phyloP scores from a whole-genome alignment of 2,888 invertebrate species.

The Dicyrtomina minuta region DNA sequence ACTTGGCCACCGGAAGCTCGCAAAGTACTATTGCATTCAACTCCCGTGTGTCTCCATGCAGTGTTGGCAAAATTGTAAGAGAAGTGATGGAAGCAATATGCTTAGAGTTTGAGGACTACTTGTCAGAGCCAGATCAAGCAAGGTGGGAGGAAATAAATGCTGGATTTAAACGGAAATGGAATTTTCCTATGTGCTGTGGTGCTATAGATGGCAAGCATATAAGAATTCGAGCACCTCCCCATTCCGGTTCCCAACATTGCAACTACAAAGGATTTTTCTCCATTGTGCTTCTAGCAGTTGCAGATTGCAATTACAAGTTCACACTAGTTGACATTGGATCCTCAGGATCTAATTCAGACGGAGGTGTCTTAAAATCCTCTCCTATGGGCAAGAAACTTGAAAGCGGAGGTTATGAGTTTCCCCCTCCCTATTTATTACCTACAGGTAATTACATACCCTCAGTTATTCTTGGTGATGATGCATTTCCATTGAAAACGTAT shows the following conservation, averaged over 20 bases:
- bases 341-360: conserved; percentile 34
- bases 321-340: conserved; percentile 38
- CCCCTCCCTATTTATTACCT: conserved; percentile 20
- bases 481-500: conserved; percentile 22
- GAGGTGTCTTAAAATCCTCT: conserved; percentile 29
- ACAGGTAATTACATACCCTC: background rate
- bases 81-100: conserved; percentile 21
- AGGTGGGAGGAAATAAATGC: background rate
- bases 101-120: background rate
- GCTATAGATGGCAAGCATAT: conserved; percentile 52
- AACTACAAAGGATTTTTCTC: conserved; percentile 46
- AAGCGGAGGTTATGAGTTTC: conserved; percentile 17
- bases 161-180: conserved; percentile 38
- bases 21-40: conserved; percentile 16
- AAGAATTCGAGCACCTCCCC: conserved; percentile 38
- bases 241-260: conserved; percentile 43
- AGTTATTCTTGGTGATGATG: conserved; percentile 32
- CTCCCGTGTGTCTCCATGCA: conserved; percentile 19
- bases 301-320: conserved; percentile 34
- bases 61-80: conserved; percentile 16
- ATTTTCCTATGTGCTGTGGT: conserved; percentile 39
- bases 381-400: conserved; percentile 17
- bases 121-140: background rate
- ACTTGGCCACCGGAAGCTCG: conserved; percentile 9
- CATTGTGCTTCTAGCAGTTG: conserved; percentile 34